Percentiles rank a stretch among this genome's conserved stretches.
Evolutionary conservation across 2,888 invertebrate species (phyloP).

Genomic region (Matsumyia berberina): DNA sequence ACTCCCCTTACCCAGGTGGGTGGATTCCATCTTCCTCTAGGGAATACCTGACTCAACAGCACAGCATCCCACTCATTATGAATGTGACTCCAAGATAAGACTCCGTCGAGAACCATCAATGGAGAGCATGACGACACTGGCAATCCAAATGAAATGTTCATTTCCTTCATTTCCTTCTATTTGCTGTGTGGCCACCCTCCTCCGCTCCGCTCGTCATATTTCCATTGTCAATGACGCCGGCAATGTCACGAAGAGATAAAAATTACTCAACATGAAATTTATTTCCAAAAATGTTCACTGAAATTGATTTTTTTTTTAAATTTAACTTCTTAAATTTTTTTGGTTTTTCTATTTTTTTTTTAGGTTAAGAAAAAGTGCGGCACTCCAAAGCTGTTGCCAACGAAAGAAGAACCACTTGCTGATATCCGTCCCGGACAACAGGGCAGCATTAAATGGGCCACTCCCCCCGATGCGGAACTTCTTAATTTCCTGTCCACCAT

Average conservation of each 20-base stretch:
- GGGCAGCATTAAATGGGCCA: conserved; percentile 86
- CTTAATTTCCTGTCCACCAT: conserved; percentile 88
- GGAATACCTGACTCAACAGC: background rate
- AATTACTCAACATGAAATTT: background rate
- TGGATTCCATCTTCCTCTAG: background rate
- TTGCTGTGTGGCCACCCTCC: background rate
- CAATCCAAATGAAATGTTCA: conserved; percentile 53
- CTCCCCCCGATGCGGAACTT: conserved; percentile 88
- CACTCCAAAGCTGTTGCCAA: conserved; percentile 82
- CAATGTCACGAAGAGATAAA: background rate
- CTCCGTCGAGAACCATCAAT: conserved; percentile 44
- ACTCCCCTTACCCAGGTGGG: background rate
- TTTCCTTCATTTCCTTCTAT: conserved; percentile 43
- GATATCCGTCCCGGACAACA: conserved; percentile 83
- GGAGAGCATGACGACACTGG: conserved; percentile 44
- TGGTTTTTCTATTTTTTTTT: conserved; percentile 65
- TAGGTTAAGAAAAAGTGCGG: conserved; percentile 87
- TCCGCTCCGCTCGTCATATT: background rate
- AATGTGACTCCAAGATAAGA: conserved; percentile 46
- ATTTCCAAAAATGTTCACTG: background rate
- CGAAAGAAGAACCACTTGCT: conserved; percentile 79
- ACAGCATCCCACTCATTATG: conserved; percentile 36
- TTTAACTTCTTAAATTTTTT: conserved; percentile 6
- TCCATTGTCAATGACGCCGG: background rate
- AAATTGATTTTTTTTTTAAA: conserved; percentile 8